Evolutionary conservation across 2,888 invertebrate species (phyloP), one percentile per base, ranked within the genome.

Genomic region (Drymonia ruficornis): DNA sequence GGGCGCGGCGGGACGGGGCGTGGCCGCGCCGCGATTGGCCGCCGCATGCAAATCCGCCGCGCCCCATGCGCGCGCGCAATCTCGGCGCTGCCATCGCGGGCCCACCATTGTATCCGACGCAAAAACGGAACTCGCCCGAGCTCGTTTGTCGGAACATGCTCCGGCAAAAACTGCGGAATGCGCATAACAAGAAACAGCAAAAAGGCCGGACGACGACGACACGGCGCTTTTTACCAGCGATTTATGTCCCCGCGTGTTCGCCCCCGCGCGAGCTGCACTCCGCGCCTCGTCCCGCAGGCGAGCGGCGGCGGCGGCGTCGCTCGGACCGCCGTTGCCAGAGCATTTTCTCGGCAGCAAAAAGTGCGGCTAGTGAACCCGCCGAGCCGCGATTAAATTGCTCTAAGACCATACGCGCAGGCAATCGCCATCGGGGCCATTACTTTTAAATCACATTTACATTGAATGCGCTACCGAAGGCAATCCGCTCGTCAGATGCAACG

Each of bases 141-240:
- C 84, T 83, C 80, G 86, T 81, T 84, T 84, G 86, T 83, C 80
- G 80, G 80, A 82, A 81, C 83, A 76, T 72, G 81, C 70, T 58
- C 65, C 69, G 53, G 78, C 87, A 90, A 91, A 91, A 91, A 87
- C 86, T 60, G 59, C 53, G 76, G 84, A 84, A 88, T 87, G 81
- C 82, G 82, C 84, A 86, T 82, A 87, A 91, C 87, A 87, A 90
- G 88, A 89, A 87, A 80, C 77, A 65, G 79, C 84, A 89, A 87
- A 91, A 91, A 91, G 74, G 62, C 63, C 64, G 68, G 73, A 65
- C 70, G 70, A 68, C 70, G 55, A 59, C 65, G 56, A 68, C 69
- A 77, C 77, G 63, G 70, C 63, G 81, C 83, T 91, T 91, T 91
- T 91, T 90, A 77, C 78, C 66, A 61, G 72, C 76, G 82, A 89